Percentiles rank a stretch among this genome's conserved stretches.
Evolutionary conservation across 2,797 vertebrate species (phyloP).

Genomic region (Spheniscus humboldti): DNA sequence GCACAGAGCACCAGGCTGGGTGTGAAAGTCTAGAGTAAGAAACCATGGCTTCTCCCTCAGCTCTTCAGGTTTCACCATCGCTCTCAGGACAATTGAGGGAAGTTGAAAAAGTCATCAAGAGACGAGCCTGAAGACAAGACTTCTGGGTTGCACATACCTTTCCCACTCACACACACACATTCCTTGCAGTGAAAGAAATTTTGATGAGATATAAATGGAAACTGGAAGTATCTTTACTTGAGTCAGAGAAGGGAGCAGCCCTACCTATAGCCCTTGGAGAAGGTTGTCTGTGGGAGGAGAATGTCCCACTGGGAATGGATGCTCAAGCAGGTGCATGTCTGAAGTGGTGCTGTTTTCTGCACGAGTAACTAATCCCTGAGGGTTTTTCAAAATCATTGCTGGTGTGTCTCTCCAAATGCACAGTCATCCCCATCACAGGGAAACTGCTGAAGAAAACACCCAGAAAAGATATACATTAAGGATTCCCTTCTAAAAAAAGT

Average conservation of each 20-base stretch:
- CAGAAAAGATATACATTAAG: neutral
- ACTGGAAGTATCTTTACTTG: neutral
- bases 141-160: neutral
- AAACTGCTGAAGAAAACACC: neutral
- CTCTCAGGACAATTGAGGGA: neutral
- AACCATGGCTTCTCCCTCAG: neutral
- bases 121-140: neutral
- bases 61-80: neutral
- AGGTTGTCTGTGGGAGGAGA: neutral
- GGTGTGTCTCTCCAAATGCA: neutral
- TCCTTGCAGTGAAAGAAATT: neutral
- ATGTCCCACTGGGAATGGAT: neutral
- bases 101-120: neutral
- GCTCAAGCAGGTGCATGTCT: fast-evolving
- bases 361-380: neutral
- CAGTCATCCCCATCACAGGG: neutral
- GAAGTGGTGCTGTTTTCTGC: neutral
- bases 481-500: neutral
- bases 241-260: neutral
- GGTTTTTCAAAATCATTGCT: neutral
- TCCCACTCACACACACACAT: neutral
- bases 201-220: neutral
- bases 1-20: neutral
- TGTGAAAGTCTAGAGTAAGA: neutral
- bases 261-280: neutral